phyloP scores from a whole-genome alignment of 1,140 invertebrate species.

The Calosoma granatense region DNA sequence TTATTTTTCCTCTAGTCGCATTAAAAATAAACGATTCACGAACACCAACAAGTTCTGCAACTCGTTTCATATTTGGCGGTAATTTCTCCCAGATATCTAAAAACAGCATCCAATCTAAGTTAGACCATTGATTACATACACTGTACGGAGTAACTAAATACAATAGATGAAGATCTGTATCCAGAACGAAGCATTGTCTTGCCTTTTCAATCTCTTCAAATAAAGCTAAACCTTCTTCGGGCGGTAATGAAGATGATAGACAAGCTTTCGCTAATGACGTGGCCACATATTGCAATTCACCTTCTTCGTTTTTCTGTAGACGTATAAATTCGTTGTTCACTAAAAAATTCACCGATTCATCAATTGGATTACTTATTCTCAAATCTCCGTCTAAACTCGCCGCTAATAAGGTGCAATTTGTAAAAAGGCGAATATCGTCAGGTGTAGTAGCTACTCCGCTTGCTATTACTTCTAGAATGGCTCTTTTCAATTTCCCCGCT shows the following conservation, averaged over 20 bases:
- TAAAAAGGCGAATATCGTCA: slow-evolving; percentile 66
- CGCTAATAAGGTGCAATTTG: slow-evolving; percentile 56
- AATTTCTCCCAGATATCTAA: slow-evolving; percentile 77
- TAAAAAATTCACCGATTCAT: slow-evolving; percentile 37
- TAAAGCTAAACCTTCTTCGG: slow-evolving; percentile 78
- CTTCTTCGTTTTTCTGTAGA: slow-evolving; percentile 36
- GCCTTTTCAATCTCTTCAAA: slow-evolving; percentile 88
- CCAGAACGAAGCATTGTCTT: slow-evolving; percentile 79
- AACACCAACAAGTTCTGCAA: slow-evolving; percentile 85
- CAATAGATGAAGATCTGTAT: slow-evolving; percentile 90
- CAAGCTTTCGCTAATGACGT: slow-evolving; percentile 87
- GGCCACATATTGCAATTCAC: slow-evolving; percentile 52
- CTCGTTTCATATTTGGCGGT: slow-evolving; percentile 65
- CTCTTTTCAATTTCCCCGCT: slow-evolving; percentile 52
- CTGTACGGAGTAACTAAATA: slow-evolving; percentile 87
- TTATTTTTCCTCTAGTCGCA: slow-evolving; percentile 54
- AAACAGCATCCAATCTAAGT: slow-evolving; percentile 83
- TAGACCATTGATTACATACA: slow-evolving; percentile 62
- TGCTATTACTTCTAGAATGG: slow-evolving; percentile 73
- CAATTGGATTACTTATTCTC: slow-evolving; percentile 22
- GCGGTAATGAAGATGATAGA: slow-evolving; percentile 83
- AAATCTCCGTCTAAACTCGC: slow-evolving; percentile 15
- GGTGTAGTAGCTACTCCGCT: slow-evolving; percentile 68
- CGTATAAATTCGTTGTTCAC: slow-evolving; percentile 46
- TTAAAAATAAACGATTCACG: slow-evolving; percentile 79